Base-by-base conservation (phyloP, 2,113 vertebrate species). In the Hypomesus transpacificus region DNA sequence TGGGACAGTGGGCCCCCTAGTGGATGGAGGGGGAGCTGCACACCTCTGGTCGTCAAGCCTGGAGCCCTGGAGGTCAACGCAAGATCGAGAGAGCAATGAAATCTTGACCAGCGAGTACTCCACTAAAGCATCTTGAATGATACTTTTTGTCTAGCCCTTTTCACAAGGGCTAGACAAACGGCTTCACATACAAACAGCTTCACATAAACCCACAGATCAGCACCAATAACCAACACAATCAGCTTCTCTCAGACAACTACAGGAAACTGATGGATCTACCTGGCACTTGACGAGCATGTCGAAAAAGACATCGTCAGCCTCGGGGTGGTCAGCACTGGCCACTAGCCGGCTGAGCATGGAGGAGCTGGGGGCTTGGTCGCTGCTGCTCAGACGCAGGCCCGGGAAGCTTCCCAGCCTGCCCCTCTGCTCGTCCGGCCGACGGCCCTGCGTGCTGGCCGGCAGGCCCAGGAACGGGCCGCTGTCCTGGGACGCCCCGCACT, bases 41-140 rank as follows among this genome's bases (percentile, higher is more conserved):
- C 94, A 97, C 76, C 97, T 90, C 79, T 98, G 96, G 80, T 99
- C 97, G 28, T 99, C 94, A 76, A 98, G 88, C 34, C 97, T 91
- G 75, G 95, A 96, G 3, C 96, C 94, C 97, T 99, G 6, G 3
- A 72, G 76, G 22, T 9, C 17, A 70, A 16, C n/a, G 3, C 4
- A 4, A 57, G 8, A 57, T 20, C 66, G 6, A n/a, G 3, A 13
- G 3, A 22, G 9, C 17, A 26, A 13, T 63, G 51, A 54, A 34
- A 28, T 22, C 34, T 8, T 26, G 31, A 26, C 53, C 51, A 53
- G 22, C 26, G 22, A 26, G 28, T 63, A 63, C 9, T 14, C 9
- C 5, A 9, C 21, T 11, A 11, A 46, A 46, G 39, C 9, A 46
- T 46, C 7, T 34, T 34, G 31, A 34, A 34, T 34, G 4, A 4